Percentiles rank a stretch among this genome's conserved stretches.
These are phyloP conservation scores for Solenodon paradoxus DNA, from an alignment of 2,113 vertebrate species.

Conservation along the genomic window DNA sequence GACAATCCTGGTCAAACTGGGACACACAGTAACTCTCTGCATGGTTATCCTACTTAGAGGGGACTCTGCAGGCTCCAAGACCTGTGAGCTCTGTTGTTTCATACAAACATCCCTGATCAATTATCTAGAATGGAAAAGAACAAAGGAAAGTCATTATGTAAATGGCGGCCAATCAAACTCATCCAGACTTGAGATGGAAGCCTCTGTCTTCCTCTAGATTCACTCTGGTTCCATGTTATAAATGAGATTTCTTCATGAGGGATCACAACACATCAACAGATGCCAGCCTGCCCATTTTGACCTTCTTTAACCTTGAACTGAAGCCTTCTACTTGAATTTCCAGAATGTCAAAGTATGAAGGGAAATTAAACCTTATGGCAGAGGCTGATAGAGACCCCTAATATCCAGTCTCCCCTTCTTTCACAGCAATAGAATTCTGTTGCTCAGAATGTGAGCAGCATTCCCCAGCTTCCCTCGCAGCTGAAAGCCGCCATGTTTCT, in stretches of 20 bases:
- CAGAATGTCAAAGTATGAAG: background rate
- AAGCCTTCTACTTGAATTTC: background rate
- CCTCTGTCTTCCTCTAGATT: background rate
- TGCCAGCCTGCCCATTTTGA: background rate
- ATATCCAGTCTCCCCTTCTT: background rate
- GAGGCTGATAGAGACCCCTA: background rate
- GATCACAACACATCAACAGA: too few relatives aligned
- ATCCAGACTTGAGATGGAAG: background rate
- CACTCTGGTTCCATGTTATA: background rate
- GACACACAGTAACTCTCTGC: too few relatives aligned
- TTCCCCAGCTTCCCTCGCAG: background rate
- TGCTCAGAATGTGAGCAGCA: background rate
- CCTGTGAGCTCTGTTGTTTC: background rate
- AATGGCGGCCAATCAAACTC: background rate
- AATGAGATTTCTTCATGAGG: background rate
- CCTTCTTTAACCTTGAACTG: background rate
- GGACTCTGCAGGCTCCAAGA: background rate
- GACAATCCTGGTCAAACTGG: background rate
- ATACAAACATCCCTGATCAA: background rate
- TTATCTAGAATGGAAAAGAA: background rate
- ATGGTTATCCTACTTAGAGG: background rate
- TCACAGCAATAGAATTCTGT: background rate
- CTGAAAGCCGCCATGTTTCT: background rate
- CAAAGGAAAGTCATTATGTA: background rate
- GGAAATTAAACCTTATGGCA: background rate